phyloP scores from a whole-genome alignment of 2,113 vertebrate species.

The Alaudala cheleensis region DNA sequence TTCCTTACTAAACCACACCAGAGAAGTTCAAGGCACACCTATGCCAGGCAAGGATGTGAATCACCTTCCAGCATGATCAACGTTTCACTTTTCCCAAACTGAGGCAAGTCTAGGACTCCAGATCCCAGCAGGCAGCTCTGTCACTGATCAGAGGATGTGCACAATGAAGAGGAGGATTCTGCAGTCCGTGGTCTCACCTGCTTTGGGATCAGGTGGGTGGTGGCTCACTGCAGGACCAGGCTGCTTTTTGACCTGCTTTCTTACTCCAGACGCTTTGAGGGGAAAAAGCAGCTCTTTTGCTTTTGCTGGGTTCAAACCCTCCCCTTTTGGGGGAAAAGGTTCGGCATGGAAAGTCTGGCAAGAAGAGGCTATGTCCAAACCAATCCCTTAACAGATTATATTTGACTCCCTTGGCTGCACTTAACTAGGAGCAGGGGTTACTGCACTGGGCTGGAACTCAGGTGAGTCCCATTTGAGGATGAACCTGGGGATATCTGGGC shows the following conservation, averaged over 20 bases:
- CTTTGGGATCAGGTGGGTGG: not conserved
- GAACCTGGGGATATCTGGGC: rapidly evolving
- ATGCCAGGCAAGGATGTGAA: not conserved
- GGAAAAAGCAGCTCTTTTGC: not conserved
- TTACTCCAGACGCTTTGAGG: not conserved
- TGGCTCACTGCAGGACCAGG: not conserved
- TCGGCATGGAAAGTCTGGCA: not conserved
- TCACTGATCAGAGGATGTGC: not conserved
- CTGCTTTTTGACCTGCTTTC: not conserved
- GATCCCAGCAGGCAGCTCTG: not conserved
- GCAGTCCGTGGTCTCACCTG: not conserved
- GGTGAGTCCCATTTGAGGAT: not conserved
- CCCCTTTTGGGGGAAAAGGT: not conserved
- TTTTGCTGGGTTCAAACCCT: not conserved
- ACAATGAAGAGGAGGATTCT: not conserved
- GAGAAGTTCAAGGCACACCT: not conserved
- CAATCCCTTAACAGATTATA: not conserved
- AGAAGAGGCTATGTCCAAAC: not conserved
- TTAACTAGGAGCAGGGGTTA: not conserved
- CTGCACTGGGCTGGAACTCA: not conserved
- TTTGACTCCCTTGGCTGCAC: not conserved
- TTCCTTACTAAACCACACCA: not conserved
- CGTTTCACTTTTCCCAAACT: no score
- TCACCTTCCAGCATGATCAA: no score
- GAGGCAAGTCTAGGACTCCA: not conserved